Conservation (phyloP, 2,797 vertebrate genomes). For the Scleropages formosus region DNA sequence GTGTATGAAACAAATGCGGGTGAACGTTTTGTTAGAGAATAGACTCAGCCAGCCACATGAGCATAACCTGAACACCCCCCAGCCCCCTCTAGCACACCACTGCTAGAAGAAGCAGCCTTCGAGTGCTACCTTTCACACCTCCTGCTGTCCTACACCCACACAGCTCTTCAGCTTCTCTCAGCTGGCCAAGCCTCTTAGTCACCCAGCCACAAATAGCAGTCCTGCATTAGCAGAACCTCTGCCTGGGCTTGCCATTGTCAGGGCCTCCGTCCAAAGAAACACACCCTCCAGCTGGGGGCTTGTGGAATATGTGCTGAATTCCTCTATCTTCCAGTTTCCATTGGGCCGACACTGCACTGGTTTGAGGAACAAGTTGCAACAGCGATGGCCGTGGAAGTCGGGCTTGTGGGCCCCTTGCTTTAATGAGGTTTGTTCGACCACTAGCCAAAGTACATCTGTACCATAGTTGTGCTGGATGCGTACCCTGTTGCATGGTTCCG, state of each 20-base stretch:
- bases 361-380: too few species aligned
- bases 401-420: neutral
- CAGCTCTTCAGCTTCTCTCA: neutral
- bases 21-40: too few species aligned
- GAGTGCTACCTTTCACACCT: conserved; percentile 47
- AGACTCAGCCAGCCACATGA: neutral
- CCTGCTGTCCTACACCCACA: conserved; percentile 40
- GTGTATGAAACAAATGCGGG: too few species aligned
- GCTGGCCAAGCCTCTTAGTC: conserved; percentile 31
- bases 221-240: neutral
- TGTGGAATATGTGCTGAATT: neutral
- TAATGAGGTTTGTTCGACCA: too few species aligned
- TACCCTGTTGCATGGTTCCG: neutral
- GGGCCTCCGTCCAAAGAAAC: too few species aligned
- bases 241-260: neutral
- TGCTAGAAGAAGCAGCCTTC: conserved; percentile 28
- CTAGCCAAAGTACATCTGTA: neutral
- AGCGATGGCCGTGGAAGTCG: neutral
- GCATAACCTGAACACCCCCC: neutral
- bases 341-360: too few species aligned
- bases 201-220: conserved; percentile 38
- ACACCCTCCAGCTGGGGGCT: neutral
- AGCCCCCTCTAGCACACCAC: neutral
- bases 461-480: neutral
- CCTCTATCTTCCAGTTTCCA: neutral